Evolutionary conservation across 2,113 vertebrate species (phyloP).

Genomic region (Phyllopteryx taeniolatus): DNA sequence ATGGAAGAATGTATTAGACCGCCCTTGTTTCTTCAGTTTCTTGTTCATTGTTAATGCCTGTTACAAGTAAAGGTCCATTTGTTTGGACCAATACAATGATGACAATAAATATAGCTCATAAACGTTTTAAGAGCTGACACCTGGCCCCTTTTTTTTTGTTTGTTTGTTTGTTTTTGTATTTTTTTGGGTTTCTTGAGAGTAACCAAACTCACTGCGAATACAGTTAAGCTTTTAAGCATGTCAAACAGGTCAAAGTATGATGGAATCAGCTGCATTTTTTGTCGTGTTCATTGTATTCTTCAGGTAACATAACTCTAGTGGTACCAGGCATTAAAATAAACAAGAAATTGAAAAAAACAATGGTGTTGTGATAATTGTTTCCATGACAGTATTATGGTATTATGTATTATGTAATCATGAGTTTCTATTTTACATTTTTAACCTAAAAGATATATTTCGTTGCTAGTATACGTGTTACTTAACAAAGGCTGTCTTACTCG

Average conservation of each 20-base stretch:
- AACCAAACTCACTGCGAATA: neutral
- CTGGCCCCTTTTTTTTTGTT: neutral
- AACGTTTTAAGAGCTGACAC: too few relatives aligned
- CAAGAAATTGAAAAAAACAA: too few relatives aligned
- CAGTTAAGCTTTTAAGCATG: too few relatives aligned
- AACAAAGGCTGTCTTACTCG: conserved; percentile 76
- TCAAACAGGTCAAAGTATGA: too few relatives aligned
- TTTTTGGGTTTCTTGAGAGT: neutral
- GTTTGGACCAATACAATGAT: too few relatives aligned
- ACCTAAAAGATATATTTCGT: neutral
- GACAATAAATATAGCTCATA: too few relatives aligned
- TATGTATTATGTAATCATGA: too few relatives aligned
- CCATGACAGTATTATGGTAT: neutral
- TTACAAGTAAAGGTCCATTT: neutral
- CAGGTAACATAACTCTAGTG: neutral
- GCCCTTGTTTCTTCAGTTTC: neutral
- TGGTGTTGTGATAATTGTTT: neutral
- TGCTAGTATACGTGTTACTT: neutral
- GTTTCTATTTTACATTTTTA: neutral
- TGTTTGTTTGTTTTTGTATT: too few relatives aligned
- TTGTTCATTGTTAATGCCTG: neutral
- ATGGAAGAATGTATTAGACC: too few relatives aligned
- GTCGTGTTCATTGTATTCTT: neutral
- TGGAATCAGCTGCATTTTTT: too few relatives aligned
- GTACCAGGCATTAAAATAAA: neutral